Evolutionary conservation across 2,888 invertebrate genomes (phyloP), one percentile per base, ranked within the genome.

Genomic region (Amphiduros pacificus): DNA sequence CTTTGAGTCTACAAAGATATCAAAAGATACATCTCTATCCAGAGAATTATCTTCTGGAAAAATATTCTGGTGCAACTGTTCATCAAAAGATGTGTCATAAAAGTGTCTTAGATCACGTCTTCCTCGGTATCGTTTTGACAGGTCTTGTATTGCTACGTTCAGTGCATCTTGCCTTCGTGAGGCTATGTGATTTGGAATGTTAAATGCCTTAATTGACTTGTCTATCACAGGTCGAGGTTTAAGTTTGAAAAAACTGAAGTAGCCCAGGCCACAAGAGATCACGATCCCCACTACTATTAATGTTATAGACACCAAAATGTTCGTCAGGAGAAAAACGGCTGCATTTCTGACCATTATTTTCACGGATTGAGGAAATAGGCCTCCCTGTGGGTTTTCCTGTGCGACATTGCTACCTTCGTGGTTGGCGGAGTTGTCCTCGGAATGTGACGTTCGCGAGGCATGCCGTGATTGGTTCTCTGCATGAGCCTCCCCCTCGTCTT

Each of bases 131-230:
- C n/a, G n/a, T 17, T 27, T 53, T 62, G 36, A 63, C 67, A 32
- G 27, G 5, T 60, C 52, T 26, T 51, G 29, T 9, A 56, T 54
- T 22, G 65, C 68, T 17, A 48, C 55, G 48, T 72, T 65, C 24
- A 77, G 62, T 2, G 77, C 75, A 29, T 74, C 74, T 57, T 69
- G 74, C 51, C 74, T 63, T 28, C 69, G 61, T 9, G 76, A 76
- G 1, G 73, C 77, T 52, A 71, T 60, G 60, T 79, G 78, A 56
- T 77, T 73, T 29, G 79, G 79, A 65, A 78, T 79, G 57, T 70
- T 70, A 63, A 79, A 79, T 17, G 79, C 74, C 40, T 72, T 66
- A 36, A 78, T 71, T 11, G 79, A 77, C 56, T 76, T 75, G 62
- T 79, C 79, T 26, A 79, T 74, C 26, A 58, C 48, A 2, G 51